These are phyloP conservation scores for Adelges cooleyi DNA, from an alignment of 1,140 invertebrate species.

Conservation along the genomic window DNA sequence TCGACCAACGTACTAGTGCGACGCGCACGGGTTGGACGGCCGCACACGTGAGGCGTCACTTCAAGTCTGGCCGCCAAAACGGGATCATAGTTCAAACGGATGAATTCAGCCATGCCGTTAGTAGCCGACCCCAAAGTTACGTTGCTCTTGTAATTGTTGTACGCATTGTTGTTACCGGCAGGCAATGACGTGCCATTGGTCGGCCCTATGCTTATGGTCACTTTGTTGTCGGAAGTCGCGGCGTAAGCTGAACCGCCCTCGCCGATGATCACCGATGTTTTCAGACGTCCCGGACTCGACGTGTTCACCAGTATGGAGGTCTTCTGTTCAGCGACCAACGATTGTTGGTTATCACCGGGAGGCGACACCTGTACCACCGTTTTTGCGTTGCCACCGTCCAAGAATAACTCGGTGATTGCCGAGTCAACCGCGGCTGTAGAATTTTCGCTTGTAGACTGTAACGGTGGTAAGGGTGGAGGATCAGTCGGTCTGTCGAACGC, in stretches of 20 bases:
- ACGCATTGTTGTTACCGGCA: background rate
- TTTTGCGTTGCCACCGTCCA: background rate
- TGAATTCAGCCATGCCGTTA: conserved; percentile 10
- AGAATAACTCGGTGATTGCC: background rate
- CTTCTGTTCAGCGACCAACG: background rate
- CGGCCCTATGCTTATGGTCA: conserved; percentile 16
- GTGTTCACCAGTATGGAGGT: background rate
- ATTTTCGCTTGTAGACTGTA: background rate
- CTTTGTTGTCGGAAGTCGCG: conserved; percentile 1
- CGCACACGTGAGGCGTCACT: conserved; percentile 58
- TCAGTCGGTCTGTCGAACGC: background rate
- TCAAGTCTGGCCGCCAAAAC: conserved; percentile 57
- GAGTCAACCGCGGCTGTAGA: background rate
- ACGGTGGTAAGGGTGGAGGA: conserved; percentile 13
- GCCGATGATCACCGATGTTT: conserved; percentile 10
- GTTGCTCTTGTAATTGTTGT: conserved; percentile 11
- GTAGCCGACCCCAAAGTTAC: background rate
- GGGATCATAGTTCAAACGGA: conserved; percentile 41
- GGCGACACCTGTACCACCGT: conserved; percentile 20
- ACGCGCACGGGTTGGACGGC: conserved; percentile 35
- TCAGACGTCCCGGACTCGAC: conserved; percentile 6
- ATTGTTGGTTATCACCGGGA: background rate
- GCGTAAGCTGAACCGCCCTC: conserved; percentile 11
- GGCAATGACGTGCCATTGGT: background rate
- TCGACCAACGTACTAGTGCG: background rate